Evolutionary conservation across 2,113 vertebrate species (phyloP), one percentile per base, ranked within the genome.

Genomic region (Aptenodytes forsteri): DNA sequence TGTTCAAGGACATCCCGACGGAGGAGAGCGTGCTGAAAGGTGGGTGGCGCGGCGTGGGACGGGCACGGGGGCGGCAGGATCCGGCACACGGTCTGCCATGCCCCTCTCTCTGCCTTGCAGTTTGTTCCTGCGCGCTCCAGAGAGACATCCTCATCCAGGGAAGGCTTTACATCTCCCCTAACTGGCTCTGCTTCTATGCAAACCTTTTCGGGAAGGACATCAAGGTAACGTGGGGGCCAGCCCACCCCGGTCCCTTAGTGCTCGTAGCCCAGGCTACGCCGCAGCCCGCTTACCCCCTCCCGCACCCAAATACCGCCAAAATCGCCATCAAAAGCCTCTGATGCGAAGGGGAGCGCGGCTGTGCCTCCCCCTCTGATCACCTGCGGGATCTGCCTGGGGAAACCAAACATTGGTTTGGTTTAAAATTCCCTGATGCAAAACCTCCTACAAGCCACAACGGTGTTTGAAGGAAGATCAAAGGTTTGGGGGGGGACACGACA

Each of bases 131-230:
- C 0, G 99, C 99, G 8, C 99, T 99, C 38, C 99, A 99, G 97
- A 98, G 98, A 97, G 99, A 99, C 50, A 99, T 99, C 78, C 99
- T 99, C 27, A 98, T 99, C 52, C 99, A 99, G 93, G 99, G 99
- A 27, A 98, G 99, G 22, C 99, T 99, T 92, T 99, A 99, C 97
- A 99, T 99, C 96, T 99, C 99, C 84, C 98, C 98, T 94, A 99
- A 99, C 98, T 99, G 99, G 99, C 98, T 99, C 95, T 99, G 99
- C 98, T 99, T 99, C 98, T 99, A 99, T 5, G 99, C 99, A 93
- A 99, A 99, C 98, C 98, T 99, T 97, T 99, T 99, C 6, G 99
- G 99, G 97, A 99, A 99, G 95, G 99, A 99, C 97, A 99, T 99
- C 96, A 99, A 99, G 99, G 99, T 99, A 97, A 87, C 1, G 6